Evolutionary conservation across 1,140 invertebrate genomes (phyloP), one percentile per base, ranked within the genome.

Genomic region (Macrocentrus cingulum): DNA sequence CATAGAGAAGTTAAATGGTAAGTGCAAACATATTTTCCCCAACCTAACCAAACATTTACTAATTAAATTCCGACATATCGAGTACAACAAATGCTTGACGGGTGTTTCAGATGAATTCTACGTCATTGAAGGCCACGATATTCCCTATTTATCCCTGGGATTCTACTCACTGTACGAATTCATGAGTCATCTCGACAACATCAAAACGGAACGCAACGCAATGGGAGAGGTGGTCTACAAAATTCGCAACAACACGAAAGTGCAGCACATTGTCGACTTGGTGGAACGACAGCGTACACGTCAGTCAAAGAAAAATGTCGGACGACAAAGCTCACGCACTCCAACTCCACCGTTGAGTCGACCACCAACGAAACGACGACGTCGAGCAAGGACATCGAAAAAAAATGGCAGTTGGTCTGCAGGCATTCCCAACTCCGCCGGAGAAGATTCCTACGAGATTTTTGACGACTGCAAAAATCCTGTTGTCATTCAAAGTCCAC

Each of bases 211-310:
- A 53, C 15, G 22, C n/a, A 60, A 65, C 4, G 6, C 50, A 16
- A 20, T 46, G 16, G 52, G 48, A 0, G 25, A 61, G 6, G 13
- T 54, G 1, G 41, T 49, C 4, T 51, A 63, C 13, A 39, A 39
- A 39, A 36, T 39, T 23, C 0, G n/a, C n/a, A n/a, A n/a, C n/a
- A 53, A 61, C 20, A 55, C 61, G 23, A 61, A 63, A 23, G 57
- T 58, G 3, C 50, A 45, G 15, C 65, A 65, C 39, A 60, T 67
- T 11, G 49, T 44, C 0, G 42, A 7, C 25, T 32, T 67, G 8
- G 62, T 67, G n/a, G 7, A 51, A 16, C 56, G 45, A 1, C 65
- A 65, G n/a, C n/a, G n/a, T n/a, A n/a, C n/a, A n/a, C n/a, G n/a
- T n/a, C n/a, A n/a, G n/a, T n/a, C n/a, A n/a, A n/a, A n/a, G n/a